phyloP scores from a whole-genome alignment of 1,140 invertebrate genomes.

The Uloborus diversus region DNA sequence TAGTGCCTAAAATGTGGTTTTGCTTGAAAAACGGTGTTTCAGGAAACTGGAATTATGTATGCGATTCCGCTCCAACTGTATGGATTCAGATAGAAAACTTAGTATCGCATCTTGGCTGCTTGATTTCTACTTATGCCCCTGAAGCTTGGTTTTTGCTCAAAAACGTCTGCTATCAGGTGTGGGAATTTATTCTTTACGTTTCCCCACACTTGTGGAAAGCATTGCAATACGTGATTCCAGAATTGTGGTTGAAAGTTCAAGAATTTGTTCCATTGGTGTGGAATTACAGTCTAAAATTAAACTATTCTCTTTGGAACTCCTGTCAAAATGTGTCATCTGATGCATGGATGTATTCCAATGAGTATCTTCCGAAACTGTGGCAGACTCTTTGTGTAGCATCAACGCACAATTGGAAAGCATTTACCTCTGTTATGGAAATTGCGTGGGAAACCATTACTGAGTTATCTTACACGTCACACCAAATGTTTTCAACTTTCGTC shows the following conservation, averaged over 20 bases:
- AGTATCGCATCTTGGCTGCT: not conserved
- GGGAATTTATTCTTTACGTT: not conserved
- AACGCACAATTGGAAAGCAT: conserved; percentile 3
- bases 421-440: not conserved
- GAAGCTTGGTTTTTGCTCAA: not conserved
- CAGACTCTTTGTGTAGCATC: not conserved
- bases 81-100: not conserved
- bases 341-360: not conserved
- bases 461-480: conserved; percentile 3
- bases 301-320: not conserved
- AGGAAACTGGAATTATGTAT: conserved; percentile 5
- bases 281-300: not conserved
- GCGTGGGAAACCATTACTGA: conserved; percentile 2
- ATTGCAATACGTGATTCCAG: not conserved
- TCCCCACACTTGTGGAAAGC: conserved; percentile 14
- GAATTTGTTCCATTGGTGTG: conserved; percentile 7
- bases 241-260: not conserved
- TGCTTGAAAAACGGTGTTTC: not conserved
- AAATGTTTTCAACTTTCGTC: conserved; percentile 4
- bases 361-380: conserved; percentile 9
- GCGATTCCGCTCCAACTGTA: not conserved
- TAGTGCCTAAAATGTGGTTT: conserved; percentile 13
- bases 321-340: not conserved
- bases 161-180: not conserved
- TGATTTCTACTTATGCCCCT: not conserved